Evolutionary conservation across 2,113 vertebrate species (phyloP).

Genomic region (Numida meleagris): DNA sequence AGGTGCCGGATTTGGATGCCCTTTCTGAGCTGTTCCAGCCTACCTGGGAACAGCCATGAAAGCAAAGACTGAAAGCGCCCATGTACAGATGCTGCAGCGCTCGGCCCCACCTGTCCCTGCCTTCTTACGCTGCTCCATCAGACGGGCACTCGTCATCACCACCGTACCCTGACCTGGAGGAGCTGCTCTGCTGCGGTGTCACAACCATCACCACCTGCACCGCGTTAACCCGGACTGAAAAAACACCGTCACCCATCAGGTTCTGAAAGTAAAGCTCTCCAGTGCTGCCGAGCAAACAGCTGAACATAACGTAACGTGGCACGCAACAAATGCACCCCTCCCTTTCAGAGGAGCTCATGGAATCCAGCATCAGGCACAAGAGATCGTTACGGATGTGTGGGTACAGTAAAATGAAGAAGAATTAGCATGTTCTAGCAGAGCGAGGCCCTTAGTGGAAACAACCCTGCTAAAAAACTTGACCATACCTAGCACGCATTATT

Average conservation of each 20-base stretch:
- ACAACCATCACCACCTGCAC: background rate
- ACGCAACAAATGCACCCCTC: background rate
- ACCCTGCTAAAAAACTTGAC: background rate
- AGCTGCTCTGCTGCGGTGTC: too few species aligned
- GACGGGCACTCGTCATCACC: background rate
- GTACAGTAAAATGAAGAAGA: background rate
- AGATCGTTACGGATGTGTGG: background rate
- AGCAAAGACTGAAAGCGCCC: background rate
- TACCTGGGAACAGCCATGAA: rapidly evolving
- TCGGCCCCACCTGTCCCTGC: background rate
- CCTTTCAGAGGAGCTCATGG: background rate
- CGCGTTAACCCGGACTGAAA: background rate
- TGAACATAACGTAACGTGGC: background rate
- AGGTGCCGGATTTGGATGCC: background rate
- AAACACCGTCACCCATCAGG: background rate
- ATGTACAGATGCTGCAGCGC: rapidly evolving
- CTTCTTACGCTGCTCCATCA: background rate
- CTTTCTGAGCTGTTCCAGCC: background rate
- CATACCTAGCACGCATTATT: background rate
- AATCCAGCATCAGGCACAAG: background rate
- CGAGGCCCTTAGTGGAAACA: background rate
- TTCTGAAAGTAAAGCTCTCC: background rate
- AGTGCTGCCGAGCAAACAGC: background rate
- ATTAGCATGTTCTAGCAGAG: background rate
- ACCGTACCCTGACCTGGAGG: background rate